phyloP scores from a whole-genome alignment of 2,888 invertebrate genomes.

The Pherbina coryleti region DNA sequence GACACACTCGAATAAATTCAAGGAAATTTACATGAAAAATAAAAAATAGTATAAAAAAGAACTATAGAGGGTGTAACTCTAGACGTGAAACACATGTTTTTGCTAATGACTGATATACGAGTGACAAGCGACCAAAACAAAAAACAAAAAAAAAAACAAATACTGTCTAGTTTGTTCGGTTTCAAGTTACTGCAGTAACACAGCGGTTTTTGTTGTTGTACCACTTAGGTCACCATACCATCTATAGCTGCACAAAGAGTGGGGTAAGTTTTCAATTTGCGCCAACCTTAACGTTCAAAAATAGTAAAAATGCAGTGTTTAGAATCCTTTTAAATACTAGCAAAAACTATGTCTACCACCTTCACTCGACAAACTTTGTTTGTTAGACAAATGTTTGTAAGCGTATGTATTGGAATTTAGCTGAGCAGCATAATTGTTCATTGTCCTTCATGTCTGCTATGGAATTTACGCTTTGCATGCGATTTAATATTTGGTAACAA shows the following conservation, averaged over 20 bases:
- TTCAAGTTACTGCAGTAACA: background rate
- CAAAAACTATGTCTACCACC: background rate
- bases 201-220: background rate
- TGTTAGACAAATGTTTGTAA: background rate
- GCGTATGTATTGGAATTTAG: conserved; percentile 14
- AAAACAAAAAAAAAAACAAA: background rate
- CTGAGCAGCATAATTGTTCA: conserved; percentile 3
- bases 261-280: background rate
- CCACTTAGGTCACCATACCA: too few relatives aligned
- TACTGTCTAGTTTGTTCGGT: background rate
- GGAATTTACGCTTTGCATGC: conserved; percentile 32
- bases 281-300: background rate
- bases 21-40: conserved; percentile 6
- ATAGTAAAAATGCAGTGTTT: too few relatives aligned
- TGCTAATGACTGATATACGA: conserved; percentile 47
- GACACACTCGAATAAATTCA: conserved; percentile 32
- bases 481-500: conserved; percentile 28
- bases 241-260: background rate
- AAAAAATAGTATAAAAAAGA: background rate
- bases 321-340: background rate
- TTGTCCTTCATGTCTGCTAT: conserved; percentile 14
- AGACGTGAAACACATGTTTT: conserved; percentile 47
- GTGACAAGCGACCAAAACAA: conserved; percentile 7
- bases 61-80: conserved; percentile 51
- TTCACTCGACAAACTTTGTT: too few relatives aligned